Conservation (phyloP, 2,113 vertebrate species). For the Odontophorus gujanensis region DNA sequence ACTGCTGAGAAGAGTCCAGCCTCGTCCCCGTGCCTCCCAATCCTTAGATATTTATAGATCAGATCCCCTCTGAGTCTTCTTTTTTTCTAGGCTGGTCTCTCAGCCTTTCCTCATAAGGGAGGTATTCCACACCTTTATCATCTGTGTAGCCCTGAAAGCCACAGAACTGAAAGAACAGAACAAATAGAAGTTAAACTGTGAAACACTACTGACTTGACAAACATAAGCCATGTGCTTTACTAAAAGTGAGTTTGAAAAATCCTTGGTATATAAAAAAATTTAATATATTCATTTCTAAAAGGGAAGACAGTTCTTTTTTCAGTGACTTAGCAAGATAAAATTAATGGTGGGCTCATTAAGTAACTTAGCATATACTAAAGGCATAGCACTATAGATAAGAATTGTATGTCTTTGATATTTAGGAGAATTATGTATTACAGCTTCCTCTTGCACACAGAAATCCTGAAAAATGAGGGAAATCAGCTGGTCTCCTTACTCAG, state of each 20-base stretch:
- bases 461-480: background rate
- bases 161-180: background rate
- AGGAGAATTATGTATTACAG: background rate
- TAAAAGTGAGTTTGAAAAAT: background rate
- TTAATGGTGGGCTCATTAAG: background rate
- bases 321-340: background rate
- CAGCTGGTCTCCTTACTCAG: fast-evolving
- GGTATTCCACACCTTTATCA: no score
- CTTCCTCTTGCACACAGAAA: background rate
- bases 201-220: background rate
- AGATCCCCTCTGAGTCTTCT: no score
- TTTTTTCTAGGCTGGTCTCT: no score
- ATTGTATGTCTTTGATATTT: background rate
- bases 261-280: fast-evolving
- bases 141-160: background rate
- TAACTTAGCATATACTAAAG: background rate
- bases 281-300: fast-evolving
- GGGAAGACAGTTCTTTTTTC: background rate
- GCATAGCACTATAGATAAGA: background rate
- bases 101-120: no score
- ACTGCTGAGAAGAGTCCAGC: no score
- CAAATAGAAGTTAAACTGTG: background rate
- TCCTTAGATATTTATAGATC: no score
- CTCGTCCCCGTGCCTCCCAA: no score
- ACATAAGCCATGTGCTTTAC: fast-evolving